Base-by-base conservation (phyloP, 2,888 invertebrate species). In the Sarcophaga caerulescens region DNA sequence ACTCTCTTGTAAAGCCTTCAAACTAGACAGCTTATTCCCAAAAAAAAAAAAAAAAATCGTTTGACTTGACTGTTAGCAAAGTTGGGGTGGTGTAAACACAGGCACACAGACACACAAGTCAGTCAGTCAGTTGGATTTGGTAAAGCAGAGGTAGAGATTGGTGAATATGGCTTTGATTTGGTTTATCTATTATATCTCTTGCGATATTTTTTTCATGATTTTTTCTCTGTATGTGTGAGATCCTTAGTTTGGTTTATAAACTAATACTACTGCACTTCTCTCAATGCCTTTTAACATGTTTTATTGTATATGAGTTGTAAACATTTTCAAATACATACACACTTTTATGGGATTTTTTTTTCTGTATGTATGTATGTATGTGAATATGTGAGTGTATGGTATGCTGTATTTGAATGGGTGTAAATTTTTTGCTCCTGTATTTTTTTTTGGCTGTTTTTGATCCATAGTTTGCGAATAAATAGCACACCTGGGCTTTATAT, bases 1-100 rank as follows among this genome's bases (percentile, higher is more conserved):
- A 65, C 65, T 66, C 65, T 52, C 12, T 52, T 19, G 57, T 76
- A 65, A 76, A 76, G 68, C 66, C 76, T 45, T 76, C 66, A 68
- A 68, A 76, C 76, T 76, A 76, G 66, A 76, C 66, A 76, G 76
- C 35, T 66, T 76, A 66, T 76, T 44, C 59, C 35, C 14, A 0
- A 47, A 47, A 47, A 47, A 47, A 47, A 11, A 52, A 52, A 52
- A 14, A 47, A 47, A 14, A 76, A 66, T 76, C 59, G 21, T 66
- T 76, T 76, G 59, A 68, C 66, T 59, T 76, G 44, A 14, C 35
- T 60, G 60, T 66, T 66, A 17, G 35, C 2, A 25, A 5, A 0
- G 23, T 65, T 14, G 35, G 35, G 35, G 8, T 35, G 8, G 35
- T 35, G 35, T 35, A 10, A 8, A 8, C 8, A 35, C 35, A 35